Percentiles rank a stretch among this genome's conserved stretches.
phyloP scores from a whole-genome alignment of 2,113 vertebrate genomes.

The Archilochus colubris region DNA sequence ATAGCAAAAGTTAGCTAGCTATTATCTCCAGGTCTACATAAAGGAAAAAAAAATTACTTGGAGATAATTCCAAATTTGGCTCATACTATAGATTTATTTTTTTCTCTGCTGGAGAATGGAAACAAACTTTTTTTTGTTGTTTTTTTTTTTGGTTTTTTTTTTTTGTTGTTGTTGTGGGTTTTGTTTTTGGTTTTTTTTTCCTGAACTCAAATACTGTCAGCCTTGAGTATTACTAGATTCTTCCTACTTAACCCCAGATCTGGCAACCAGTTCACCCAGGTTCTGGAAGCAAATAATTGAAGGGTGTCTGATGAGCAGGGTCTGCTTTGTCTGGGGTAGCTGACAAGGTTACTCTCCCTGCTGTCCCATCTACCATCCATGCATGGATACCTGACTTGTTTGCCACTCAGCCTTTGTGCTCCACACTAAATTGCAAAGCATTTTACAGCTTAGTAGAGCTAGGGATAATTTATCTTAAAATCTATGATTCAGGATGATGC shows the following conservation, averaged over 20 bases:
- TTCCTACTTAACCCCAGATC: background rate
- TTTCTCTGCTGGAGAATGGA: background rate
- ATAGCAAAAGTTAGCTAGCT: background rate
- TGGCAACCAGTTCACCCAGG: background rate
- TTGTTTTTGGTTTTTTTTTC: no score
- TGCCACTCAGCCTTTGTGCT: background rate
- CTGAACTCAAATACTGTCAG: background rate
- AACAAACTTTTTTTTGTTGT: background rate
- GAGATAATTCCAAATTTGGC: background rate
- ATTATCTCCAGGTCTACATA: background rate
- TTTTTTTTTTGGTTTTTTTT: accelerated
- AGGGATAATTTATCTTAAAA: background rate
- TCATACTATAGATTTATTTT: background rate
- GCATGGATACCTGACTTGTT: background rate
- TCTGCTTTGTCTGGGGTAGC: accelerated
- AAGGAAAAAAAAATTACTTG: background rate
- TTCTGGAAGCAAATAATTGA: background rate
- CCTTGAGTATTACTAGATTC: background rate
- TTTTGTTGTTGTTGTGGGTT: no score
- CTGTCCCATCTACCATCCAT: background rate
- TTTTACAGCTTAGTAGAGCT: background rate
- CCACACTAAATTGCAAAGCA: background rate
- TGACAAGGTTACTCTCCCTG: background rate
- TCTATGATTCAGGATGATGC: background rate
- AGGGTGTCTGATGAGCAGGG: background rate